Conservation (phyloP, 2,113 vertebrate species). For the human region DNA sequence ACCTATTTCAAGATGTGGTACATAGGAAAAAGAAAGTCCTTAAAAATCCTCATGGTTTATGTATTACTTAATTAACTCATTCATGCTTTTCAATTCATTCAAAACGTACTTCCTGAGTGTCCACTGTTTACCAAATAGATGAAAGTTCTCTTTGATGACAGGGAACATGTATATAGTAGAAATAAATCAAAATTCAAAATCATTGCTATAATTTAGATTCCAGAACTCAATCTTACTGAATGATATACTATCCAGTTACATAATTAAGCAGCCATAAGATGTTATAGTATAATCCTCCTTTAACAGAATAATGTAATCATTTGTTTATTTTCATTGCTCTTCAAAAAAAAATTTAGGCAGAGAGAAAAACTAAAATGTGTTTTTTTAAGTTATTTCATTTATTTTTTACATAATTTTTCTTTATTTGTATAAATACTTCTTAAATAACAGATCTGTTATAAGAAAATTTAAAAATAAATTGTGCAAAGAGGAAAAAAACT, state of each 20-base stretch:
- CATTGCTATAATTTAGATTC: not conserved
- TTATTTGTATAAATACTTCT: not conserved
- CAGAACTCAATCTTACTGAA: not conserved
- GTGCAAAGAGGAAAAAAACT: not conserved
- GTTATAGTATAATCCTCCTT: not conserved
- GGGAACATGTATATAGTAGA: not conserved
- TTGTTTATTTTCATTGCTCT: not conserved
- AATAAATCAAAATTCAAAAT: not conserved
- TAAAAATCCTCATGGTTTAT: not conserved
- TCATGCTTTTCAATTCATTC: constrained; percentile 5
- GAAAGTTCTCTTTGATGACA: not conserved
- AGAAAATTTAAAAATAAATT: constrained; percentile 12
- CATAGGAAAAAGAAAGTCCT: not conserved
- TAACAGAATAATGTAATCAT: not conserved
- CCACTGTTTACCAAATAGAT: not conserved
- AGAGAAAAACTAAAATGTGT: not conserved
- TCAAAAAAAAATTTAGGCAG: not conserved
- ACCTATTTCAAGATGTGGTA: not conserved
- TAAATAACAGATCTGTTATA: not conserved
- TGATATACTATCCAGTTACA: not conserved
- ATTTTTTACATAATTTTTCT: not conserved
- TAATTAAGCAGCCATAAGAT: not conserved
- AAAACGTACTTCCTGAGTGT: not conserved
- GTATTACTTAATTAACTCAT: not conserved
- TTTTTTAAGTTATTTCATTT: not conserved